These are phyloP conservation scores for Caenorhabditis imperialis DNA, from an alignment of 2,888 invertebrate genomes.

Conservation along the genomic window DNA sequence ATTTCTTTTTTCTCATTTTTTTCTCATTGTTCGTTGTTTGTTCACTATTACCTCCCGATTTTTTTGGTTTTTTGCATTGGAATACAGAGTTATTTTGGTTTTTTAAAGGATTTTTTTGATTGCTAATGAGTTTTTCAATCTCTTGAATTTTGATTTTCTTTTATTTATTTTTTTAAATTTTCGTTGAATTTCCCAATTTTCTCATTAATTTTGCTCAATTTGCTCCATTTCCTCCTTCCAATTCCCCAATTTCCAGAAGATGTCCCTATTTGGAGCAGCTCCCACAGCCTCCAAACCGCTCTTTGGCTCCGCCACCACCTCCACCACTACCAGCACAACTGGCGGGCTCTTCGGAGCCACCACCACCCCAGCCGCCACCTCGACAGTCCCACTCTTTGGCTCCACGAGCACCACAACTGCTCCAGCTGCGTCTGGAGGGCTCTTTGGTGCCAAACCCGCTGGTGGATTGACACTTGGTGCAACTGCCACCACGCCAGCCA, in stretches of 20 bases:
- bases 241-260: constrained; percentile 7
- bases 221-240: neutral
- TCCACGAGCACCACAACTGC: constrained; percentile 16
- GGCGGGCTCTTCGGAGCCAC: constrained; percentile 44
- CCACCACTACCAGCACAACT: constrained; percentile 21
- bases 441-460: constrained; percentile 28
- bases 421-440: constrained; percentile 8
- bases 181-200: no score
- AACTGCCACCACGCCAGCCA: constrained; percentile 10
- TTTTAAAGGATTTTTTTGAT: no score
- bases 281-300: constrained; percentile 10
- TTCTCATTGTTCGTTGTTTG: no score
- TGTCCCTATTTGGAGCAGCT: constrained; percentile 33
- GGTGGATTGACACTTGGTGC: constrained; percentile 9
- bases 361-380: constrained; percentile 17
- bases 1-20: neutral
- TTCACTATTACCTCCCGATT: constrained; percentile 3
- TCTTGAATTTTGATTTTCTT: neutral
- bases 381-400: constrained; percentile 25
- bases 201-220: no score
- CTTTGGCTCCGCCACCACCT: constrained; percentile 17
- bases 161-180: no score
- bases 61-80: neutral
- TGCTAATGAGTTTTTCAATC: neutral
- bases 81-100: neutral